Base-by-base conservation (phyloP, 2,888 invertebrate species). In the Erynnis tages region DNA sequence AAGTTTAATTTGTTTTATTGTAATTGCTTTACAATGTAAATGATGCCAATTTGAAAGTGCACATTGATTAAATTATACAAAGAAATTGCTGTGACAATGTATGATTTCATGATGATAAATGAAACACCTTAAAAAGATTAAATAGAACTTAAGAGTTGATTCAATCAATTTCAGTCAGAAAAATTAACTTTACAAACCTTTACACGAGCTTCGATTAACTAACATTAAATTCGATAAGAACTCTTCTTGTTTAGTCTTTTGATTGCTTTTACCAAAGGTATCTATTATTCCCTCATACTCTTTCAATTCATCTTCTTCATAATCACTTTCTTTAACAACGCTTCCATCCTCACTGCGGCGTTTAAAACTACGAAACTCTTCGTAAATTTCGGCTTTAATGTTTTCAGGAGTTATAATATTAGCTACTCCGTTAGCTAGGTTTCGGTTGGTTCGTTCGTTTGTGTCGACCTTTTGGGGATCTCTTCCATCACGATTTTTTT, bases 161-260 rank as follows among this genome's bases (percentile, higher is more conserved):
- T n/a, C n/a, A n/a, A n/a, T n/a, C n/a, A n/a, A n/a, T n/a, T n/a
- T n/a, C n/a, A n/a, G n/a, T n/a, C n/a, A n/a, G n/a, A 16, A 27
- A 6, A 43, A 10, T n/a, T n/a, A n/a, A n/a, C n/a, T n/a, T n/a
- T 27, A 45, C 34, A 82, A 82, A 94, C 94, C 93, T 82, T 92
- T 92, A 63, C 82, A 92, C 57, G 74, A 82, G 43, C 83, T 80
- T 49, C 89, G 86, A n/a, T 94, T 92, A 4, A 92, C 93, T 54
- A 94, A 76, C 43, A 90, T 91, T 57, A 94, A 91, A 60, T 90
- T 83, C 17, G 91, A 88, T 46, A 94, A 82, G 71, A 94, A 94
- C 10, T 91, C 80, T 10, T 91, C 71, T 70, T 94, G 37, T 45
- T 38, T 53, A 27, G 2, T 45, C 90, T 53, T 83, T 87, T 52